Percentiles rank a stretch among this genome's conserved stretches.
Evolutionary conservation across 2,797 vertebrate genomes (phyloP).

Genomic region (Phaenicophaeus curvirostris): DNA sequence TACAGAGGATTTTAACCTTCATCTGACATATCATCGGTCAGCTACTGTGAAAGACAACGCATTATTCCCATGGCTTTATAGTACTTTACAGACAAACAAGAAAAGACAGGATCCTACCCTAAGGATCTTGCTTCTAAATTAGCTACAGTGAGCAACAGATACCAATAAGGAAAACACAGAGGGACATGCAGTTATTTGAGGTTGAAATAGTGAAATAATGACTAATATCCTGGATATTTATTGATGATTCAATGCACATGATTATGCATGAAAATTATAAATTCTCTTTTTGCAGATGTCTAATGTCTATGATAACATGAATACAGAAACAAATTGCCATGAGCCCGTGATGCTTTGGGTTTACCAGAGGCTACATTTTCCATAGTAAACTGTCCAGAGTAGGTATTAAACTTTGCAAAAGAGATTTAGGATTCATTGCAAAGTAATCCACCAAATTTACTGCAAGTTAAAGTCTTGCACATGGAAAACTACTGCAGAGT

Average conservation of each 20-base stretch:
- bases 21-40: background rate
- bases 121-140: conserved; percentile 4
- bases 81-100: background rate
- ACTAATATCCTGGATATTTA: background rate
- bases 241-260: background rate
- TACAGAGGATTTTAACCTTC: background rate
- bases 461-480: background rate
- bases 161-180: background rate
- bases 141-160: background rate
- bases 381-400: background rate
- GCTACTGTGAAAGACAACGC: background rate
- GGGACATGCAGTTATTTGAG: background rate
- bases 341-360: background rate
- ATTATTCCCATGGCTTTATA: background rate
- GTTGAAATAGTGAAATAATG: background rate
- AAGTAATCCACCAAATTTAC: background rate
- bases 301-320: background rate
- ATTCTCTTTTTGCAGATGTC: background rate
- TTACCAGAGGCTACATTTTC: background rate
- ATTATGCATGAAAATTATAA: background rate
- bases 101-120: background rate
- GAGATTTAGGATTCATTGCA: background rate
- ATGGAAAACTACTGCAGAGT: background rate
- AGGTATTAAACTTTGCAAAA: background rate
- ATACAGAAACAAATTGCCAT: background rate